These are phyloP conservation scores for Parus major DNA, from an alignment of 2,113 vertebrate species.

Conservation along the genomic window DNA sequence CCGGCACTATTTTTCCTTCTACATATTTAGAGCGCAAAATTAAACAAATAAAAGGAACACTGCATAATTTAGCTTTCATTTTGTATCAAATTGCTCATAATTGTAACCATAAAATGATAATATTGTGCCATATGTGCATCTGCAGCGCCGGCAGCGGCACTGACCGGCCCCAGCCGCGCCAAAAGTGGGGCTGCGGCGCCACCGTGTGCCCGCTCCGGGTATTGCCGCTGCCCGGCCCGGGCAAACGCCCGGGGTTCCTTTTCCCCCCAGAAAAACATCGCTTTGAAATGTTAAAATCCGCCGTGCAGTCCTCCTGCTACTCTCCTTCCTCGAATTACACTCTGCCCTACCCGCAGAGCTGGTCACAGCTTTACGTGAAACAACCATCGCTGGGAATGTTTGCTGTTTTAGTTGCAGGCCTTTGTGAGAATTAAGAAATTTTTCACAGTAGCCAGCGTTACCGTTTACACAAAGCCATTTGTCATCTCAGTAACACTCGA, in stretches of 20 bases:
- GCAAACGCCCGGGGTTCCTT: not conserved
- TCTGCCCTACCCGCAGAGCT: no score
- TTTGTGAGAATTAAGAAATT: not conserved
- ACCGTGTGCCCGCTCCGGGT: constrained; percentile 43
- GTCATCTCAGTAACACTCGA: not conserved
- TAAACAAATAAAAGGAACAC: constrained; percentile 81
- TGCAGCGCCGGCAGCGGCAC: constrained; percentile 61
- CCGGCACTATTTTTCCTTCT: constrained; percentile 46
- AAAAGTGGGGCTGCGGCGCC: constrained; percentile 66
- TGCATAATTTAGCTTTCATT: constrained; percentile 79
- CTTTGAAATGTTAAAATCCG: not conserved
- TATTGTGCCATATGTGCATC: constrained; percentile 77
- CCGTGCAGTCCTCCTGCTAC: not conserved
- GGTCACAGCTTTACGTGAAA: not conserved
- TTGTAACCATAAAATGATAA: constrained; percentile 82
- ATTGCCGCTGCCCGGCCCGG: not conserved
- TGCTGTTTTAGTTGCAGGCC: not conserved
- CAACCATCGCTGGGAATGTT: not conserved
- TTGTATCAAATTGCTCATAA: constrained; percentile 82
- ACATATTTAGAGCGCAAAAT: constrained; percentile 75
- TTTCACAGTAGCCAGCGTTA: not conserved
- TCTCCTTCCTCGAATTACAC: not conserved
- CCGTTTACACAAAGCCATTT: constrained; percentile 15
- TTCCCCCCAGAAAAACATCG: not conserved
- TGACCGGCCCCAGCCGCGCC: constrained; percentile 50